phyloP scores from a whole-genome alignment of 2,797 vertebrate genomes.

The Pantherophis alleghaniensis region DNA sequence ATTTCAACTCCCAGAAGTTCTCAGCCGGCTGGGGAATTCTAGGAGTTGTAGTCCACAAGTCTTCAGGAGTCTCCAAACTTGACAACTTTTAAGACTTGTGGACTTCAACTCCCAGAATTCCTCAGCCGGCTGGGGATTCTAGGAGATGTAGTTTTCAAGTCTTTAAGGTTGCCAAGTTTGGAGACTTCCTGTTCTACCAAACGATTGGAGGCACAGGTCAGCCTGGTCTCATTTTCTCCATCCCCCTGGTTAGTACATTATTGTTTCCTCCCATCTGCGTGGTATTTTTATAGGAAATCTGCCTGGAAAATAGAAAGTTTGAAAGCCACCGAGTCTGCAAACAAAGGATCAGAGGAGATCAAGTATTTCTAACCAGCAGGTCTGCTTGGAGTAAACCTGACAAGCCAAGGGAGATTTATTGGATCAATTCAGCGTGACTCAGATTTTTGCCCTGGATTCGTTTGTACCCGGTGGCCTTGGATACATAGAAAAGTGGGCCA shows the following conservation, averaged over 20 bases:
- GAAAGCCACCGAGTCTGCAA: neutral
- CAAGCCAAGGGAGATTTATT: slow-evolving; percentile 40
- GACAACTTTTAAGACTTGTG: no score
- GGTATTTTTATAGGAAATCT: neutral
- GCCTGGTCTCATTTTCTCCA: neutral
- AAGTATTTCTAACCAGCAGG: neutral
- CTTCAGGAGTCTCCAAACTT: no score
- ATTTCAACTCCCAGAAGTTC: no score
- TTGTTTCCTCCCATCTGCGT: rapidly evolving
- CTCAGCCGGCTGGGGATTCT: no score
- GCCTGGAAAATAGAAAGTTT: neutral
- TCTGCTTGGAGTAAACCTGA: slow-evolving; percentile 49
- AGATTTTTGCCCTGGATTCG: neutral
- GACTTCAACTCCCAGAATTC: no score
- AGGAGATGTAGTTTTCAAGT: neutral
- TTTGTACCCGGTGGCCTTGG: neutral
- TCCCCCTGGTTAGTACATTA: neutral
- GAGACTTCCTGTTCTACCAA: neutral
- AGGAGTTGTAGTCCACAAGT: no score
- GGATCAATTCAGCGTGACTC: slow-evolving; percentile 39
- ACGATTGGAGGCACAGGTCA: neutral
- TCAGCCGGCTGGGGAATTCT: no score
- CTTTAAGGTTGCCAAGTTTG: neutral
- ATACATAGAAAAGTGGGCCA: neutral
- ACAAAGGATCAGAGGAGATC: neutral